These are phyloP conservation scores for Andrena flavipes DNA, from an alignment of 2,888 invertebrate genomes.

Conservation along the genomic window DNA sequence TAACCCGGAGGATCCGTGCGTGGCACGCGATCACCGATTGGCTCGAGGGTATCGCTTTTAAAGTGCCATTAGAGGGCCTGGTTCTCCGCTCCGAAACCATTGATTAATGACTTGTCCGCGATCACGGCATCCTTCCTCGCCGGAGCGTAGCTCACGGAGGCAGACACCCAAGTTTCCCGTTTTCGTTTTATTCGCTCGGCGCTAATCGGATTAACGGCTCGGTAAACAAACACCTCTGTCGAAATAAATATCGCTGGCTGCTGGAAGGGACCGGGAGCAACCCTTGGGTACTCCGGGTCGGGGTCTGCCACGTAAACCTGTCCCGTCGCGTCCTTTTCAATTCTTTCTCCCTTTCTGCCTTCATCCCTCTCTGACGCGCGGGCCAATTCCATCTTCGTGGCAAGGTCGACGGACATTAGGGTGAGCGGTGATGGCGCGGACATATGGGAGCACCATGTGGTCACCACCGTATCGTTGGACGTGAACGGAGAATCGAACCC, in stretches of 20 bases:
- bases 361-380: neutral
- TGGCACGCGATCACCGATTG: constrained; percentile 79
- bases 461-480: constrained; percentile 74
- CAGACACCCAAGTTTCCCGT: neutral
- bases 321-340: constrained; percentile 38
- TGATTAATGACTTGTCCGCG: constrained; percentile 76
- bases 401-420: constrained; percentile 40
- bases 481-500: constrained; percentile 65
- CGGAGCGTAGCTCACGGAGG: neutral
- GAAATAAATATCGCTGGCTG: constrained; percentile 20
- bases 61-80: constrained; percentile 75
- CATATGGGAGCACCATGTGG: constrained; percentile 85
- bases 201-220: constrained; percentile 70
- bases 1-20: constrained; percentile 76
- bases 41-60: constrained; percentile 77
- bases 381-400: constrained; percentile 61
- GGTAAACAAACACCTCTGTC: constrained; percentile 69
- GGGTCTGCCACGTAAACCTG: constrained; percentile 34
- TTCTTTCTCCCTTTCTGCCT: neutral
- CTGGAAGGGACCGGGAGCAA: constrained; percentile 11
- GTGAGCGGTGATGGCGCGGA: constrained; percentile 68
- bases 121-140: constrained; percentile 11
- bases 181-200: constrained; percentile 19
- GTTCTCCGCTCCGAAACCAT: constrained; percentile 58
- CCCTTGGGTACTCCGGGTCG: neutral